Conservation (phyloP, 2,113 vertebrate species). For the Galemys pyrenaicus region DNA sequence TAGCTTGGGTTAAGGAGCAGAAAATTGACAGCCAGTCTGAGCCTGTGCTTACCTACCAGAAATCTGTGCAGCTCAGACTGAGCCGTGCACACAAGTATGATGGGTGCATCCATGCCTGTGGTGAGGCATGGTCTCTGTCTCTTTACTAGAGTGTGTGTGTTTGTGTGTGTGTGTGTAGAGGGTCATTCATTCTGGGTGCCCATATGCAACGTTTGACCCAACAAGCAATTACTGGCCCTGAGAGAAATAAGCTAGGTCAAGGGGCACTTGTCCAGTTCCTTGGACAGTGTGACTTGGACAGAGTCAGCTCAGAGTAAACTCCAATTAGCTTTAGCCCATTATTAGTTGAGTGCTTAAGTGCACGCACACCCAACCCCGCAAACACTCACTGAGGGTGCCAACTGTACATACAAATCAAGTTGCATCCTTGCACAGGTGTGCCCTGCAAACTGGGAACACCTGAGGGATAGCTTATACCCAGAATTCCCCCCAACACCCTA, state of each 20-base stretch:
- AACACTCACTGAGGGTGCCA: neutral
- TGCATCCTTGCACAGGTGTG: neutral
- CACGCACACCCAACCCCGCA: neutral
- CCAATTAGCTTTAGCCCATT: neutral
- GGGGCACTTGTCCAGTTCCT: slow-evolving; percentile 43
- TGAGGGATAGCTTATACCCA: neutral
- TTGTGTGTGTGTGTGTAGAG: neutral
- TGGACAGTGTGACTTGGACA: neutral
- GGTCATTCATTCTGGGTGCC: neutral
- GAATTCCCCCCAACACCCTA: neutral
- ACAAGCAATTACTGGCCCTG: neutral
- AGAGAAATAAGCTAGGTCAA: neutral
- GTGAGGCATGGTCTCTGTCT: neutral
- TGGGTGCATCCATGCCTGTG: neutral
- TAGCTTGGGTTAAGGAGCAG: slow-evolving; percentile 58
- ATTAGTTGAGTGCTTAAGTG: neutral
- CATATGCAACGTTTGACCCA: neutral
- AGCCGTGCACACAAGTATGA: neutral
- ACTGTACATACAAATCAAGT: neutral
- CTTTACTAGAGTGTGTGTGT: no score
- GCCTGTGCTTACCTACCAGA: slow-evolving; percentile 14
- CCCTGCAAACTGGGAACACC: neutral
- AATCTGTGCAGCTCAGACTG: neutral
- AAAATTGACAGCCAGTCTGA: slow-evolving; percentile 64
- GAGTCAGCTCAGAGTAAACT: neutral